Evolutionary conservation across 1,140 invertebrate species (phyloP).

Genomic region (Muscidifurax raptorellus): DNA sequence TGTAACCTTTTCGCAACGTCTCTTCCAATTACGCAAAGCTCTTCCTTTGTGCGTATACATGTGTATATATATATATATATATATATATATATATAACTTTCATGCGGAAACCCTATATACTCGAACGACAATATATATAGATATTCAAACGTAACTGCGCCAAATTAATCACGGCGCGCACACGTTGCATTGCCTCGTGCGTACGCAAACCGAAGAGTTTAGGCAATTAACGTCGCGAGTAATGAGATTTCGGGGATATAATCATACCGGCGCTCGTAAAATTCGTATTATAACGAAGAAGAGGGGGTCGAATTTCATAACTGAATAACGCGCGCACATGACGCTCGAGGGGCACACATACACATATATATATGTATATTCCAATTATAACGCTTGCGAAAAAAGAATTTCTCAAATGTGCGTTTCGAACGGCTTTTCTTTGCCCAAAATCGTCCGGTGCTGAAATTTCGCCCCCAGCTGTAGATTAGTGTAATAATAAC

Average conservation of each 20-base stretch:
- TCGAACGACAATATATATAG: too few species aligned
- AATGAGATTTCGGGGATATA: slow-evolving; percentile 1
- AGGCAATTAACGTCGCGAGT: background rate
- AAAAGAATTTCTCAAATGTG: slow-evolving; percentile 17
- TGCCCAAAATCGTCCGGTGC: background rate
- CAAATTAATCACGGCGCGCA: too few species aligned
- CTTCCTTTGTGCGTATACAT: too few species aligned
- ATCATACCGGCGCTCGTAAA: background rate
- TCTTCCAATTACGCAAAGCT: too few species aligned
- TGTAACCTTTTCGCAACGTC: too few species aligned
- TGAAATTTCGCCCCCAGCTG: too few species aligned
- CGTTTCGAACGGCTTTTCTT: slow-evolving; percentile 11
- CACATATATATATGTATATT: too few species aligned
- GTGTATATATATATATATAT: background rate
- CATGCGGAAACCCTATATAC: too few species aligned
- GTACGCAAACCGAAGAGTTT: background rate
- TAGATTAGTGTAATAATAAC: too few species aligned
- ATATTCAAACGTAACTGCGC: too few species aligned
- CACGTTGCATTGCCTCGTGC: too few species aligned
- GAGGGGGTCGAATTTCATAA: background rate
- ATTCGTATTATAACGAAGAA: background rate
- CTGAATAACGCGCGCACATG: background rate
- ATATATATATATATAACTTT: background rate
- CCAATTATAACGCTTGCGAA: slow-evolving; percentile 31
- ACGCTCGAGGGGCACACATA: background rate